phyloP scores from a whole-genome alignment of 2,888 invertebrate genomes.

The Drosophila pseudotalamancana region DNA sequence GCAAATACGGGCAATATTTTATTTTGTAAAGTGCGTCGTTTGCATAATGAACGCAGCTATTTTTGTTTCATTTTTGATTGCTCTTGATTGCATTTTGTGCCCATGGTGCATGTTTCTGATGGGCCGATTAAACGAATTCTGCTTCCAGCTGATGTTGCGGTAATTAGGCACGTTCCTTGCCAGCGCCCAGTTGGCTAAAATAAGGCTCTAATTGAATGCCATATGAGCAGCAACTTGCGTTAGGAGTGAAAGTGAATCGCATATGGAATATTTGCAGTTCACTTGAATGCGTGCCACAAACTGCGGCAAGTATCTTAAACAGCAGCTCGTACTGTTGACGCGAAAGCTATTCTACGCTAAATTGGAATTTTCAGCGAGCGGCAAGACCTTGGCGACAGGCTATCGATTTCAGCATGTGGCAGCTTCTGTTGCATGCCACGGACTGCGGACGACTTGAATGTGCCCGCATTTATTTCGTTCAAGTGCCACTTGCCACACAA shows the following conservation, averaged over 20 bases:
- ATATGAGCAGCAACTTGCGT: slow-evolving; percentile 5
- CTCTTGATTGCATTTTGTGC: slow-evolving; percentile 10
- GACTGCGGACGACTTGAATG: slow-evolving; percentile 30
- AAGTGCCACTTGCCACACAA: slow-evolving; percentile 44
- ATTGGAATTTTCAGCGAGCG: neutral
- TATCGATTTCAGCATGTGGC: slow-evolving; percentile 34
- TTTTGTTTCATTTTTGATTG: neutral
- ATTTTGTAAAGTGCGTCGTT: neutral
- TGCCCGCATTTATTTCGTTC: slow-evolving; percentile 26
- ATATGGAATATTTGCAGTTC: slow-evolving; percentile 16
- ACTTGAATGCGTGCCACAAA: slow-evolving; percentile 13
- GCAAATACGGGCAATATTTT: slow-evolving; percentile 5
- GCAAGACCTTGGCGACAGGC: neutral
- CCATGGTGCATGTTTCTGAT: slow-evolving; percentile 40
- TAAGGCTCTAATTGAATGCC: slow-evolving; percentile 27
- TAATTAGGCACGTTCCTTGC: slow-evolving; percentile 49
- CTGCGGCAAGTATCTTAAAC: neutral
- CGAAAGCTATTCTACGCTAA: neutral
- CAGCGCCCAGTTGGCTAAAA: slow-evolving; percentile 15
- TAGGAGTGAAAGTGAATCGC: neutral
- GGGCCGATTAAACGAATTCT: slow-evolving; percentile 19
- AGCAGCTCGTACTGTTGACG: neutral
- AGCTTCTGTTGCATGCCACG: slow-evolving; percentile 7
- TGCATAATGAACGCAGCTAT: neutral
- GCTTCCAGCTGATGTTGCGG: slow-evolving; percentile 44